These are phyloP conservation scores for Lytechinus variegatus DNA, from an alignment of 35 echinoderm and acorn worm species.

Conservation along the genomic window DNA sequence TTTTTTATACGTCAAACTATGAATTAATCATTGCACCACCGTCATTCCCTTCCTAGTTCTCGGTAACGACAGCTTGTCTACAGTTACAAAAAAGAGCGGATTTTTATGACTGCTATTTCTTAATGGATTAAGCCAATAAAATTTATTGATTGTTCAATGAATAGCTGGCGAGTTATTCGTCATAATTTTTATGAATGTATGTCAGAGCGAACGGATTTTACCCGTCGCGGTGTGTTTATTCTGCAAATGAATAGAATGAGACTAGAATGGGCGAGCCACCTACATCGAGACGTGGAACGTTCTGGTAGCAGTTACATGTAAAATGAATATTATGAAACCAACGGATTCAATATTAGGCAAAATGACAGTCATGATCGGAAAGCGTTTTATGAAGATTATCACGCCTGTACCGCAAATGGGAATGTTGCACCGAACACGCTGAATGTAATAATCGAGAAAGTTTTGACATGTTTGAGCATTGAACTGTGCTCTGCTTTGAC, in stretches of 20 bases:
- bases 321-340: not conserved
- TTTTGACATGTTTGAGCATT: too few relatives aligned
- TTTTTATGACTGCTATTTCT: not conserved
- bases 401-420: not conserved
- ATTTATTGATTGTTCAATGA: slow-evolving; percentile 14
- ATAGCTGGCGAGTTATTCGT: not conserved
- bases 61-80: not conserved
- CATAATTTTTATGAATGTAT: not conserved
- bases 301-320: not conserved
- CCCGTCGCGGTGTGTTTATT: not conserved
- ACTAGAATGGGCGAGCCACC: not conserved
- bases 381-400: not conserved
- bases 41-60: not conserved
- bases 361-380: not conserved
- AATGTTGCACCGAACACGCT: not conserved
- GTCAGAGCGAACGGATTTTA: not conserved
- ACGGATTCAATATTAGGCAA: not conserved
- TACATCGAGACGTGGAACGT: not conserved
- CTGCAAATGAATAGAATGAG: not conserved
- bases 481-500: too few relatives aligned
- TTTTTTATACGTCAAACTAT: not conserved
- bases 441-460: too few relatives aligned
- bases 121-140: slow-evolving; percentile 14
- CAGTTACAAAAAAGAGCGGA: not conserved
- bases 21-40: not conserved